Base-by-base conservation (phyloP, 2,888 invertebrate genomes). In the Orthosia incerta region DNA sequence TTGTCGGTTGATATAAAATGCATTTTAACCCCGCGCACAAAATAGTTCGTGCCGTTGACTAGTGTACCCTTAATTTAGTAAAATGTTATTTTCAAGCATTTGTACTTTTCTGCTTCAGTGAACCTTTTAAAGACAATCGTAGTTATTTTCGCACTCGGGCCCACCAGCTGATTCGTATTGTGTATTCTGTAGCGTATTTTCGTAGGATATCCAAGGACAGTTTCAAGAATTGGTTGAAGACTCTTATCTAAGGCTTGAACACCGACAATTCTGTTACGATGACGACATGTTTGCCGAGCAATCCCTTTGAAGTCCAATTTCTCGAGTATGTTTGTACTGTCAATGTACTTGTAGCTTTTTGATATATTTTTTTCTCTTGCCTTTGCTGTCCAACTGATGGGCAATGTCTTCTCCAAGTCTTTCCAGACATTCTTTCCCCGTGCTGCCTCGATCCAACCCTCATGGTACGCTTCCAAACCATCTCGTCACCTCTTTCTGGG, bases 271-370 rank as follows among this genome's bases (percentile, higher is more conserved):
- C 80, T 76, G 83, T 87, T 86, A 80, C 83, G 79, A 76, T 80
- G 82, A 76, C 76, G 62, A 71, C 81, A 73, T 86, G 82, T 87
- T 87, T 83, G 73, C 80, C 66, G 80, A 83, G 78, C 85, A 85
- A 83, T 87, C 83, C 87, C 87, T 87, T 87, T 87, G 80, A 79
- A 85, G 84, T 89, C 82, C 82, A 87, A 87, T 87, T 89, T 87
- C 64, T 62, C 67, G 57, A 75, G 70, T 73, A 76, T 77, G 68
- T 83, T 81, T 79, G 76, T 74, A 74, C 61, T 73, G 66, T 71
- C 68, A 50, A 73, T 61, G 63, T 75, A 74, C 63, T 71, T 61
- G 16, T 50, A 71, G 66, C 65, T 69, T 71, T 76, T 68, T 61
- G 63, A 69, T 67, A 67, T 39, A 74, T 71, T 61, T 39, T 31